Conservation (phyloP, 2,797 vertebrate species). For the Pyrocephalus nanus region DNA sequence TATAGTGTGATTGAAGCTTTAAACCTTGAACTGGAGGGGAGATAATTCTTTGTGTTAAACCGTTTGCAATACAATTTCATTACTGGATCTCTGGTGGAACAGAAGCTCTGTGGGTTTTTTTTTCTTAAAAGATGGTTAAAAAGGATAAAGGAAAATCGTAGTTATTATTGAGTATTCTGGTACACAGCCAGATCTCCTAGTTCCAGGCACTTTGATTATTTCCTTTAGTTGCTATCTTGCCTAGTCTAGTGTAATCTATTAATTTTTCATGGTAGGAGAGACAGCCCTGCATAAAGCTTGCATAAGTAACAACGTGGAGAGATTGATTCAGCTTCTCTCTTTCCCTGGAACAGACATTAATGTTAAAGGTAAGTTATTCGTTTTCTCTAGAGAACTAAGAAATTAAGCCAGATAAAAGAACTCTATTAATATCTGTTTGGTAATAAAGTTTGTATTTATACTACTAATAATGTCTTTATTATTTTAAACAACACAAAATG, state of each 20-base stretch:
- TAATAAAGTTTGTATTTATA: slow-evolving; percentile 13
- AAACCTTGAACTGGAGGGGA: slow-evolving; percentile 74
- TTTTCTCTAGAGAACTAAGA: slow-evolving; percentile 41
- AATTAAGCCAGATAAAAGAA: slow-evolving; percentile 2
- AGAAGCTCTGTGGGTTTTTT: slow-evolving; percentile 66
- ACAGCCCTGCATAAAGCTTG: slow-evolving; percentile 92
- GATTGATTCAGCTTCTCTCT: slow-evolving; percentile 86
- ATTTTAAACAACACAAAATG: background rate
- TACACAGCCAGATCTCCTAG: slow-evolving; percentile 67
- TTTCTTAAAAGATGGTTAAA: slow-evolving; percentile 68
- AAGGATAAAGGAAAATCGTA: slow-evolving; percentile 71
- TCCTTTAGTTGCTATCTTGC: slow-evolving; percentile 75
- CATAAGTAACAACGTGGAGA: slow-evolving; percentile 92
- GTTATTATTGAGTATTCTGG: slow-evolving; percentile 73
- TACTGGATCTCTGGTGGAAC: slow-evolving; percentile 71
- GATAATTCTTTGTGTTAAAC: slow-evolving; percentile 75
- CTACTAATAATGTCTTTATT: background rate
- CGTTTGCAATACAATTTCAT: slow-evolving; percentile 69
- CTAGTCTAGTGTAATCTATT: slow-evolving; percentile 77
- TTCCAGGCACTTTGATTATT: slow-evolving; percentile 77
- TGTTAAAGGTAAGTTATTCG: slow-evolving; percentile 87
- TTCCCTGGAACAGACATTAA: slow-evolving; percentile 89
- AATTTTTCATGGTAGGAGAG: slow-evolving; percentile 91
- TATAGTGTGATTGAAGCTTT: slow-evolving; percentile 77
- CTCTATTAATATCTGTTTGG: background rate